Percentiles rank a stretch among this genome's conserved stretches.
These are phyloP conservation scores for Pyrrhosoma nymphula DNA, from an alignment of 2,888 invertebrate species.

Conservation along the genomic window DNA sequence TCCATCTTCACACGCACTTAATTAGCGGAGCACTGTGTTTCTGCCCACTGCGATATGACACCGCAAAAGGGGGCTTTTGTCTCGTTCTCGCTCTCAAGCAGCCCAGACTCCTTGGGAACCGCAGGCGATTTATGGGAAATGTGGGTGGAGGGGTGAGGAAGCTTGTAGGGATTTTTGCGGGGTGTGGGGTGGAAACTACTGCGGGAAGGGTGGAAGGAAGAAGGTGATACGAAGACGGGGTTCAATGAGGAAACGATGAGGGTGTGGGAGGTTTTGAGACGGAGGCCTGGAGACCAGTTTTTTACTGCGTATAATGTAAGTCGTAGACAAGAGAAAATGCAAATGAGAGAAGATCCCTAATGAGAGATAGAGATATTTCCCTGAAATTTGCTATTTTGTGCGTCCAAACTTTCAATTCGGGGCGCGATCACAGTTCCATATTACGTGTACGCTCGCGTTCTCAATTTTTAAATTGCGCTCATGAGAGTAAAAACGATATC, in stretches of 20 bases:
- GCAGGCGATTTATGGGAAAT: constrained; percentile 58
- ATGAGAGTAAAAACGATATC: no score
- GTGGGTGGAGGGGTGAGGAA: background rate
- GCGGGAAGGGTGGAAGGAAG: background rate
- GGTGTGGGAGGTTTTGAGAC: background rate
- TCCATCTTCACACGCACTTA: constrained; percentile 51
- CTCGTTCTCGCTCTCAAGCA: background rate
- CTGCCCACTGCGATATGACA: constrained; percentile 65
- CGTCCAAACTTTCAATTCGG: no score
- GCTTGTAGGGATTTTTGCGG: background rate
- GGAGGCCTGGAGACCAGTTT: background rate
- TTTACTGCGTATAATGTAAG: background rate
- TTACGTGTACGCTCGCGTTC: no score
- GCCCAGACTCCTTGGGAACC: constrained; percentile 61
- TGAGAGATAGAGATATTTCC: background rate
- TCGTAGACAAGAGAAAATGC: background rate
- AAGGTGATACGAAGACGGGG: background rate
- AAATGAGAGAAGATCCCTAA: background rate
- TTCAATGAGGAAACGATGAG: background rate
- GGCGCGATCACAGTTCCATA: no score
- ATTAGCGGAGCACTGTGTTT: constrained; percentile 62
- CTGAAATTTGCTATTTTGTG: background rate
- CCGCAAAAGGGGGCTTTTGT: constrained; percentile 63
- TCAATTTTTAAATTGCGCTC: no score
- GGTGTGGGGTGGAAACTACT: background rate